phyloP scores from a whole-genome alignment of 1,140 invertebrate species.

The Platorchestia sp. region DNA sequence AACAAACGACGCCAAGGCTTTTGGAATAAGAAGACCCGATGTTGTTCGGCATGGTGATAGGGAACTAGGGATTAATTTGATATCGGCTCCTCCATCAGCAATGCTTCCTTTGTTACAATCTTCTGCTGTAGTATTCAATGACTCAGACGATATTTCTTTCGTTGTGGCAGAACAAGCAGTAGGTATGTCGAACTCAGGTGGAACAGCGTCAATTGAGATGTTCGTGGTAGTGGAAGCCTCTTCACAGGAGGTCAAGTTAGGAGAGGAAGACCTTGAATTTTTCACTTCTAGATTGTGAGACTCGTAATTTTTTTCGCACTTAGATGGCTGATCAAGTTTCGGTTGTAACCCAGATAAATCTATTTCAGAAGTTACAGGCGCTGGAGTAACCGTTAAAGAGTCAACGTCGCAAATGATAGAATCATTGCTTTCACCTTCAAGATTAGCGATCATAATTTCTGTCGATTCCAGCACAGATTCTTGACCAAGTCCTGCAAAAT shows the following conservation, averaged over 20 bases:
- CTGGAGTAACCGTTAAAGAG: background rate
- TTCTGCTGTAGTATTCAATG: background rate
- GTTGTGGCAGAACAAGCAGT: background rate
- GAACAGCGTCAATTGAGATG: background rate
- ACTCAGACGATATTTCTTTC: background rate
- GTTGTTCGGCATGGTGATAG: background rate
- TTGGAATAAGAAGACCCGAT: background rate
- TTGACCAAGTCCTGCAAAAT: background rate
- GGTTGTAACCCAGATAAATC: background rate
- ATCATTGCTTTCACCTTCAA: background rate
- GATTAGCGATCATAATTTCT: background rate
- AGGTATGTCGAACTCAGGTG: background rate
- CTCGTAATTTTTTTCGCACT: background rate
- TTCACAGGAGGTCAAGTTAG: background rate
- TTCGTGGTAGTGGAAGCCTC: background rate
- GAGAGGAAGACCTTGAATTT: background rate
- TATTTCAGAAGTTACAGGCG: background rate
- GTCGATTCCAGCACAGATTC: background rate
- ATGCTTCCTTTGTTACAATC: background rate
- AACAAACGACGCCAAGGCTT: conserved; percentile 8
- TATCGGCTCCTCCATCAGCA: background rate
- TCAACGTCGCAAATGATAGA: background rate
- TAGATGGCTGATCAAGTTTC: background rate
- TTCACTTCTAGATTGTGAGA: background rate
- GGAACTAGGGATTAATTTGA: background rate